Evolutionary conservation across 1,140 invertebrate genomes (phyloP).

Genomic region (Drosophila tani): DNA sequence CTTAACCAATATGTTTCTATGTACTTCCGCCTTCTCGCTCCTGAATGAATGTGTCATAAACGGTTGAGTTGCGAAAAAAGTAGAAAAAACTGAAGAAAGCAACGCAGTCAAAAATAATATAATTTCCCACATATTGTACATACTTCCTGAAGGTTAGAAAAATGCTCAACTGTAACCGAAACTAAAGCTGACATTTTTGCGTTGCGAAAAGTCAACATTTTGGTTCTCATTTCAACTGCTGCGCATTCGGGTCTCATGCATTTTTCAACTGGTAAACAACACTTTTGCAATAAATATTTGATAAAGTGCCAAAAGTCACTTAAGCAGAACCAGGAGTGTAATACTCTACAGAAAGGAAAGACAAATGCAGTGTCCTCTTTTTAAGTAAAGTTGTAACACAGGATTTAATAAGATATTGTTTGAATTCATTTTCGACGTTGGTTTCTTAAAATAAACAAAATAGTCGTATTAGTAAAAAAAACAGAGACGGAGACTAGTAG

Average conservation of each 20-base stretch:
- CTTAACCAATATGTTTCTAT: conserved; percentile 2
- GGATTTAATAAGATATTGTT: too few species aligned
- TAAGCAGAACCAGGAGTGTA: background rate
- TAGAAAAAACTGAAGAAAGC: conserved; percentile 4
- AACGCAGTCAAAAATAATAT: conserved; percentile 14
- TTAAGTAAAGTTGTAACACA: too few species aligned
- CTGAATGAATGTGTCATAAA: conserved; percentile 71
- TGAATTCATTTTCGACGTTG: too few species aligned
- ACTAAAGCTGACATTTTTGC: conserved; percentile 57
- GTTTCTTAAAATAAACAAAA: too few species aligned
- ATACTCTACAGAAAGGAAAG: too few species aligned
- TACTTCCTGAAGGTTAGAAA: conserved; percentile 2
- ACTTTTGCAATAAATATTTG: conserved; percentile 49
- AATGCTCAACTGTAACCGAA: conserved; percentile 33
- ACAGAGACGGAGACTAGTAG: too few species aligned
- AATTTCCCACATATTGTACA: conserved; percentile 47
- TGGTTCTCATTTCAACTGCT: conserved; percentile 6
- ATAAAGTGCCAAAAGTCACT: conserved; percentile 34
- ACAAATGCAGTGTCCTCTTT: too few species aligned
- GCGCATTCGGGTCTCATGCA: conserved; percentile 34
- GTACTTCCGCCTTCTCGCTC: conserved; percentile 37
- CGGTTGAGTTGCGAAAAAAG: conserved; percentile 48
- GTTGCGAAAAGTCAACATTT: conserved; percentile 54
- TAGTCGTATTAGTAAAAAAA: too few species aligned
- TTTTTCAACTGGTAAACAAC: conserved; percentile 52